Evolutionary conservation across 2,888 invertebrate species (phyloP).

Genomic region (Chrysopilus asiliformis): DNA sequence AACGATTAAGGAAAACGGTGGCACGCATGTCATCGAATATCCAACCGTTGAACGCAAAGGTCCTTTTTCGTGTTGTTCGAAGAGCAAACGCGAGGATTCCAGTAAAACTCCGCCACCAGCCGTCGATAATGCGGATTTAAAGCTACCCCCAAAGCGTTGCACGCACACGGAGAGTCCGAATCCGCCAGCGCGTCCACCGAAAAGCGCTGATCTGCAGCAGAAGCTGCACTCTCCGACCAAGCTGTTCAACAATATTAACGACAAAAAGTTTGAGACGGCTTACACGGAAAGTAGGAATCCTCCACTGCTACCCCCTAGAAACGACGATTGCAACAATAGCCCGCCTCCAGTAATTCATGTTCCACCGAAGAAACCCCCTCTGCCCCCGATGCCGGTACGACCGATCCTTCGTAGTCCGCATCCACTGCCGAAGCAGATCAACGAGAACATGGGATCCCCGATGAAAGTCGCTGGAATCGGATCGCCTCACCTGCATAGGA

Average conservation of each 20-base stretch:
- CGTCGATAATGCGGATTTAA: slow-evolving; percentile 37
- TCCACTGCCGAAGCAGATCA: slow-evolving; percentile 43
- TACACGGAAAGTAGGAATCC: slow-evolving; percentile 16
- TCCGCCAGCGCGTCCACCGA: slow-evolving; percentile 57
- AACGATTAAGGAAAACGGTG: slow-evolving; percentile 10
- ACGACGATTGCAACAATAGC: slow-evolving; percentile 11
- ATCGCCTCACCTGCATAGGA: slow-evolving; percentile 48
- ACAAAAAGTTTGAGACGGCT: slow-evolving; percentile 1
- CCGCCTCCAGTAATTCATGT: slow-evolving; percentile 25
- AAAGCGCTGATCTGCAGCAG: slow-evolving; percentile 38
- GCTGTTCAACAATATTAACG: background rate
- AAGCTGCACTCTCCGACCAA: slow-evolving; percentile 23
- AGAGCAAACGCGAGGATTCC: slow-evolving; percentile 39
- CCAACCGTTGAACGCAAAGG: slow-evolving; percentile 59
- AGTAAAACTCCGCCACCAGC: slow-evolving; percentile 23
- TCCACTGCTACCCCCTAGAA: slow-evolving; percentile 20
- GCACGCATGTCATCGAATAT: slow-evolving; percentile 50
- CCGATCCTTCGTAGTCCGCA: slow-evolving; percentile 40
- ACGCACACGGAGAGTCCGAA: slow-evolving; percentile 41
- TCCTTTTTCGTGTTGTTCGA: slow-evolving; percentile 58
- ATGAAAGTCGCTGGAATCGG: slow-evolving; percentile 48
- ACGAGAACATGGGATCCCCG: slow-evolving; percentile 33
- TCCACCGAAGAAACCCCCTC: slow-evolving; percentile 58
- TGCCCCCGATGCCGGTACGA: slow-evolving; percentile 49
- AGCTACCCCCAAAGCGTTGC: slow-evolving; percentile 47